phyloP scores from a whole-genome alignment of 92 coral and sea anemone species.

The Ricordea florida region DNA sequence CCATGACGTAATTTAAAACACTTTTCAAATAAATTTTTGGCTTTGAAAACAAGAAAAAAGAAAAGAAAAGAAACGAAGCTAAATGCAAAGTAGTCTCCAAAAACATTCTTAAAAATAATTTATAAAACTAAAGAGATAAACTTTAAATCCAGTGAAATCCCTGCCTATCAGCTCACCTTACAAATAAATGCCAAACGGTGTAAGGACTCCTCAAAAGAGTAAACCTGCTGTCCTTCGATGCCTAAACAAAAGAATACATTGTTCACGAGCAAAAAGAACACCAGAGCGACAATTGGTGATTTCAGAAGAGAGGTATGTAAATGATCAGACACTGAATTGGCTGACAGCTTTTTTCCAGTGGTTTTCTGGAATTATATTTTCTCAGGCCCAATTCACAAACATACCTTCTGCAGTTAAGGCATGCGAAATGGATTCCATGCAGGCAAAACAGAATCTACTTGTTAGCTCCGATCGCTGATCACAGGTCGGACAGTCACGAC shows the following conservation, averaged over 20 bases:
- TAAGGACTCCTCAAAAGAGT: not conserved
- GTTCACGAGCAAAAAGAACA: not conserved
- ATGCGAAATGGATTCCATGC: slow-evolving; percentile 4
- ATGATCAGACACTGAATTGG: too few relatives aligned
- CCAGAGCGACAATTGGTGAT: too few relatives aligned
- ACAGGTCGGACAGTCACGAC: not conserved
- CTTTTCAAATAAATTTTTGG: too few relatives aligned
- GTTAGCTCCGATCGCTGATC: not conserved
- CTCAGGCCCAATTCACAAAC: too few relatives aligned
- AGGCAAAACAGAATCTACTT: slow-evolving; percentile 16
- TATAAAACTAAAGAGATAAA: not conserved
- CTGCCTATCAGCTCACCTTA: not conserved
- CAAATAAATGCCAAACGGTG: not conserved
- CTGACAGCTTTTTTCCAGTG: too few relatives aligned
- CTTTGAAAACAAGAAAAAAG: too few relatives aligned
- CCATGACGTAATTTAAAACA: too few relatives aligned
- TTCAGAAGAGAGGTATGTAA: too few relatives aligned
- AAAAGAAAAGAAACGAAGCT: too few relatives aligned
- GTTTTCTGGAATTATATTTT: too few relatives aligned
- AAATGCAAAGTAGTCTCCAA: not conserved
- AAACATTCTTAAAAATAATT: not conserved
- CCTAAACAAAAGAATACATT: not conserved
- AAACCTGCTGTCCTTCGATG: not conserved
- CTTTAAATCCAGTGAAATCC: not conserved
- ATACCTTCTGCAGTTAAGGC: not conserved